Evolutionary conservation across 2,797 vertebrate genomes (phyloP), one percentile per base, ranked within the genome.

Genomic region (Cynodonichthys magdalenae): DNA sequence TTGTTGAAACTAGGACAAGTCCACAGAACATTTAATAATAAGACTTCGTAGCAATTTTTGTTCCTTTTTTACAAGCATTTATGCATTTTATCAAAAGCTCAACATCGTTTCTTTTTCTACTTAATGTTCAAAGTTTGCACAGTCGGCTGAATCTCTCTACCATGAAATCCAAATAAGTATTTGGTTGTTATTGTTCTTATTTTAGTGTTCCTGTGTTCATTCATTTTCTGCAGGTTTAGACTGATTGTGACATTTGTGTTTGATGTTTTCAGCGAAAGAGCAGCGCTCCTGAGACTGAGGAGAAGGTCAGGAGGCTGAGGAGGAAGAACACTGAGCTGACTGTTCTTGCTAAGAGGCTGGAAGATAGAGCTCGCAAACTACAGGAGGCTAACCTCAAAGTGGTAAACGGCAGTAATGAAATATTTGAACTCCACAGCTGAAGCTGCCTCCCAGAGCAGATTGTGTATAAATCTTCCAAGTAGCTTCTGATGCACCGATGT

Each of bases 381-480:
- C 98, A 99, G 87, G 98, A 99, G 76, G 96, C 97, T 53, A 99
- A 99, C 89, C 94, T 98, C 74, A 95, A 89, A 95, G 96, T 98
- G 85, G 96, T 99, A 93, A 59, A 87, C 20, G 9, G 6, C 59
- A 52, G 52, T 54, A 46, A 71, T 59, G 63, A 39, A 69, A 65
- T 5, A 41, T 8, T 24, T 49, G 7, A 12, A 57, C 10, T 19
- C 58, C 44, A 54, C 53, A 82, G 45, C 36, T 44, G 17, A 0
- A 24, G 50, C 18, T 20, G 50, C 45, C 5, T 42, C 31, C n/a
- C 20, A 10, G 14, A 39, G 44, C 47, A 42, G 31, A n/a, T n/a
- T 44, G 20, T 29, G 7, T 53, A 66, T 59, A 66, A 63, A 74
- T 50, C 15, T 54, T 28, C n/a, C n/a, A 52, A 10, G 18, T 39